These are phyloP conservation scores for Nomada fabriciana DNA, from an alignment of 2,888 invertebrate genomes.

Conservation along the genomic window DNA sequence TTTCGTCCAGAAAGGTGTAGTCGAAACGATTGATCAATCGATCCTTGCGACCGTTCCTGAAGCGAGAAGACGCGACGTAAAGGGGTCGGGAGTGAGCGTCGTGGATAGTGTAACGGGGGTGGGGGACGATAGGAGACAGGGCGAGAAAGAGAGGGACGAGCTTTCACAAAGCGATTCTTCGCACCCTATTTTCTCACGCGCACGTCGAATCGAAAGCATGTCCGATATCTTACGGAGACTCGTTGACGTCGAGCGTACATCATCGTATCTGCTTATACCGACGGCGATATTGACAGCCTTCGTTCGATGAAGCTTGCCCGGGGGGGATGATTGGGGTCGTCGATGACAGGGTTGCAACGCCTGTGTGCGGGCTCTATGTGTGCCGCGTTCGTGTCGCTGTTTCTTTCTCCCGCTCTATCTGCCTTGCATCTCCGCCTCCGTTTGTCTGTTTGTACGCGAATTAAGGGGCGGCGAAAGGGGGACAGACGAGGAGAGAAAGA, in stretches of 20 bases:
- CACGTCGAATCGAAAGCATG: slow-evolving; percentile 73
- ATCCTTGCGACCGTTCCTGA: slow-evolving; percentile 10
- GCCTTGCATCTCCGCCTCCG: slow-evolving; percentile 60
- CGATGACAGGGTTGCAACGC: slow-evolving; percentile 66
- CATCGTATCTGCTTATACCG: slow-evolving; percentile 73
- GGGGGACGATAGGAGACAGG: slow-evolving; percentile 21
- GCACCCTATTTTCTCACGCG: slow-evolving; percentile 76
- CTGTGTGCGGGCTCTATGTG: slow-evolving; percentile 38
- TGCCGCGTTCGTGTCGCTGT: slow-evolving; percentile 29
- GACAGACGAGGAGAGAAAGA: slow-evolving; percentile 49
- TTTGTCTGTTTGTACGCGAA: slow-evolving; percentile 60
- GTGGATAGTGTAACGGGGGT: neutral
- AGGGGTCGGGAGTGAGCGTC: slow-evolving; percentile 20
- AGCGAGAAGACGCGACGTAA: slow-evolving; percentile 41
- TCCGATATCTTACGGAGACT: slow-evolving; percentile 74
- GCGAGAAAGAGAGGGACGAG: slow-evolving; percentile 35
- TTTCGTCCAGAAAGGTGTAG: neutral
- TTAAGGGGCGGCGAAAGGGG: slow-evolving; percentile 32
- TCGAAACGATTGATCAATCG: slow-evolving; percentile 34
- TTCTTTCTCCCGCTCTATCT: slow-evolving; percentile 24
- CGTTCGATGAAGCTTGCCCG: slow-evolving; percentile 73
- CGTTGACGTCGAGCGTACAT: slow-evolving; percentile 73
- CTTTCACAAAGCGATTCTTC: slow-evolving; percentile 72
- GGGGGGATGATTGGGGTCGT: slow-evolving; percentile 80
- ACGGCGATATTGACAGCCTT: slow-evolving; percentile 75